Base-by-base conservation (phyloP, 2,113 vertebrate species). In the Sphaerodactylus townsendi region DNA sequence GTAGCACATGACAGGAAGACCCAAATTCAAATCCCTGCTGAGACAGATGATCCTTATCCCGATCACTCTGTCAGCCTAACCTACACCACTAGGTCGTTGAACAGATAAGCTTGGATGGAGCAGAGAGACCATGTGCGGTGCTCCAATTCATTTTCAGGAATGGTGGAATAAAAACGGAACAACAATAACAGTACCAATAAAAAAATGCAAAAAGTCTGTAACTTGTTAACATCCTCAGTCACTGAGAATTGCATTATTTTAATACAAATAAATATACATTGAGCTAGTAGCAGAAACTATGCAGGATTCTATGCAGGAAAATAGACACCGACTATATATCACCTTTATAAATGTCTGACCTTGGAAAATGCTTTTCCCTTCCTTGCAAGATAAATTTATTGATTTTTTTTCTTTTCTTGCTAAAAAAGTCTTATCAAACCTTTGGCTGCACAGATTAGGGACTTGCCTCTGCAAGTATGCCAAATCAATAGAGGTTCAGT, bases 401-500 rank as follows among this genome's bases (percentile, higher is more conserved):
- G 70, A 7, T 30, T 89, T 79, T 44, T 89, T 86, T n/a, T 62
- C 28, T 68, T 66, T 77, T 41, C 21, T 81, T 33, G 1, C 69
- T 66, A 56, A 79, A 33, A 79, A 33, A 37, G 44, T 2, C 0
- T 0, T 62, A 28, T n/a, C 1, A 15, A 70, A 74, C 44, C 21
- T 41, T 56, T 9, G 9, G 46, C 21, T 28, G 41, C 25, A 50
- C 30, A 35, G 48, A 1, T 41, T 35, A 74, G 2, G 28, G 59
- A 30, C 46, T 41, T 75, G 41, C 33, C 77, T 17, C 0, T 3
- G 2, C 39, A 44, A 13, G 10, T 0, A 10, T 28, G 11, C 21
- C 0, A 8, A 59, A 78, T 70, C 70, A 35, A 62, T 72, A 85
- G 73, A 0, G 1, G 56, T 13, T 1, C 70, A 0, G 0, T 73